These are phyloP conservation scores for Tympanoctomys barrerae DNA, from an alignment of 2,797 vertebrate species.

Conservation along the genomic window DNA sequence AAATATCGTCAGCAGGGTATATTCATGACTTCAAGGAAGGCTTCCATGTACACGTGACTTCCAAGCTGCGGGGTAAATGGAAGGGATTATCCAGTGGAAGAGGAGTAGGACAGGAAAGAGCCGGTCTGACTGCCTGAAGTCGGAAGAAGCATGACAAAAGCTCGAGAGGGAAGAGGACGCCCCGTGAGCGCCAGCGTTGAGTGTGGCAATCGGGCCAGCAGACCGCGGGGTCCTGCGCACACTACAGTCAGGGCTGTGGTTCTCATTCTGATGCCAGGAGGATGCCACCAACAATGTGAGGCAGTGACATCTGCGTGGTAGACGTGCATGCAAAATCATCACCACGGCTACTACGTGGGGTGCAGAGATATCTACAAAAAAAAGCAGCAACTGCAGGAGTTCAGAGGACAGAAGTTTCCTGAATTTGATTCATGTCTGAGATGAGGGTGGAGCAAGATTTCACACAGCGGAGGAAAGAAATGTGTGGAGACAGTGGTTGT, in stretches of 20 bases:
- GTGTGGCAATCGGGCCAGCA: not conserved
- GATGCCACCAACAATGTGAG: not conserved
- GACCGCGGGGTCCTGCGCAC: not conserved
- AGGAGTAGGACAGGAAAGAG: not conserved
- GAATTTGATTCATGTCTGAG: not conserved
- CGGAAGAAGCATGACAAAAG: fast-evolving
- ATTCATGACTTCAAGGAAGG: not conserved
- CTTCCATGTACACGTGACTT: not conserved
- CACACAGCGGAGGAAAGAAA: not conserved
- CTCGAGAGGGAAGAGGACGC: not conserved
- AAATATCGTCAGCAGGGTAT: not conserved
- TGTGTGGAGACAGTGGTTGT: not conserved
- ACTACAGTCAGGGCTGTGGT: not conserved
- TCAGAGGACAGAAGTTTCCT: not conserved
- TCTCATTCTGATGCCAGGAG: not conserved
- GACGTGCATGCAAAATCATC: conserved; percentile 1
- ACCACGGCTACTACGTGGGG: not conserved
- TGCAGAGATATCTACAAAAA: not conserved
- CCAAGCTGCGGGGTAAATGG: not conserved
- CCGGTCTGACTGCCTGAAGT: not conserved
- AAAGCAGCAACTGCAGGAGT: not conserved
- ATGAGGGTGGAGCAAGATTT: conserved; percentile 23
- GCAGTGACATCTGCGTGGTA: not conserved
- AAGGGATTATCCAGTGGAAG: not conserved
- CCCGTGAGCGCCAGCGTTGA: fast-evolving